Conservation (phyloP, 2,797 vertebrate genomes). For the Micrastur ruficollis region DNA sequence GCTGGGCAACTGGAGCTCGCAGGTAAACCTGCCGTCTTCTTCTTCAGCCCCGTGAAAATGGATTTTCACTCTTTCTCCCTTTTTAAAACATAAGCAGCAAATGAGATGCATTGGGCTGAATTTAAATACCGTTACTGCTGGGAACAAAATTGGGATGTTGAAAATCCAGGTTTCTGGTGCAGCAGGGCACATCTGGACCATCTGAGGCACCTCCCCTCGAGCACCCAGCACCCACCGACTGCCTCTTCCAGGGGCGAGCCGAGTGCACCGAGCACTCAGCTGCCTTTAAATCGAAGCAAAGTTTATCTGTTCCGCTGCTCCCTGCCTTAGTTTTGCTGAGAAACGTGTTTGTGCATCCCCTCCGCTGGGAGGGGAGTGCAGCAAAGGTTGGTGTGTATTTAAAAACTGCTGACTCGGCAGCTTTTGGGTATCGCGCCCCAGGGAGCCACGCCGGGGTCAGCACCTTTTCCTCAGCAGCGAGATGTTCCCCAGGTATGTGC, state of each 20-base stretch:
- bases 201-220: neutral
- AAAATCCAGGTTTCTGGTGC: neutral
- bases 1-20: rapidly evolving
- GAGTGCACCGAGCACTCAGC: rapidly evolving
- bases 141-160: neutral
- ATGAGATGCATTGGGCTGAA: neutral
- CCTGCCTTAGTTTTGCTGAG: neutral
- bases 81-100: neutral
- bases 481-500: neutral
- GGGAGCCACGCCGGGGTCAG: rapidly evolving
- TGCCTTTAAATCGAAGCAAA: neutral
- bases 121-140: neutral
- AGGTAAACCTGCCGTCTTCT: rapidly evolving
- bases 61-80: neutral
- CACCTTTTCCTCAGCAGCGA: neutral
- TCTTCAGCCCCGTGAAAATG: neutral
- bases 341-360: neutral
- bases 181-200: neutral
- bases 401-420: neutral
- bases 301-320: neutral
- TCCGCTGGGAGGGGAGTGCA: rapidly evolving
- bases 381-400: neutral
- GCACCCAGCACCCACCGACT: neutral
- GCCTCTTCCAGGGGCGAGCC: neutral
- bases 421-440: neutral